These are phyloP conservation scores for Zosterops pallidus DNA, from an alignment of 2,113 vertebrate genomes.

Conservation along the genomic window DNA sequence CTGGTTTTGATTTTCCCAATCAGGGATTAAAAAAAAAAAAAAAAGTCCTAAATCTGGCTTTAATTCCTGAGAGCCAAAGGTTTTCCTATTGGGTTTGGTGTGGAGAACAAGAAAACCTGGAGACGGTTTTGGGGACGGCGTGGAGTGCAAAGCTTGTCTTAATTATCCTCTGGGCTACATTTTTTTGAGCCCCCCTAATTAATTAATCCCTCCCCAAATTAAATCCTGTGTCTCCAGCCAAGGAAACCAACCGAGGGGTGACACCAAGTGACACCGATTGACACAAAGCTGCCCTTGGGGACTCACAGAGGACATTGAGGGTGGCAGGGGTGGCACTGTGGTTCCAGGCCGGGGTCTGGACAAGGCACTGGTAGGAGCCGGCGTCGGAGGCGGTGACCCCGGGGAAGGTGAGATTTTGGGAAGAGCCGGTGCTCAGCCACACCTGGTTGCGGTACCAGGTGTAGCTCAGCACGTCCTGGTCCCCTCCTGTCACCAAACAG, in stretches of 20 bases:
- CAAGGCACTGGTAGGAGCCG: slow-evolving; percentile 62
- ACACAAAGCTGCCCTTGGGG: accelerated
- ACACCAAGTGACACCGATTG: neutral
- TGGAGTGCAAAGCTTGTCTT: neutral
- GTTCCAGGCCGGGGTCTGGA: neutral
- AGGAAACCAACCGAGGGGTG: accelerated
- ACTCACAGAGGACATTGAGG: slow-evolving; percentile 74
- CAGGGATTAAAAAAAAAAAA: neutral
- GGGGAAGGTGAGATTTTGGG: neutral
- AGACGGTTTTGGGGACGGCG: accelerated
- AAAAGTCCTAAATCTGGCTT: neutral
- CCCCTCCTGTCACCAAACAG: neutral
- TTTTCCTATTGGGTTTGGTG: neutral
- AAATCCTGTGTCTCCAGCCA: neutral
- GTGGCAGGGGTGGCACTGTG: slow-evolving; percentile 52
- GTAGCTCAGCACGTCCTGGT: slow-evolving; percentile 1
- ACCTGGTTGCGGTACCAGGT: slow-evolving; percentile 65
- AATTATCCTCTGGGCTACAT: neutral
- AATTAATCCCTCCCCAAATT: neutral
- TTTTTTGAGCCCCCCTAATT: neutral
- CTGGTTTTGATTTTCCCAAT: neutral
- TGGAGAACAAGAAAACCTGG: neutral
- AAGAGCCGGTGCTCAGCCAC: neutral
- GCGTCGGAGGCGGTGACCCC: neutral
- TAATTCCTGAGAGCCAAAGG: neutral